Percentiles rank a stretch among this genome's conserved stretches.
Evolutionary conservation across 2,888 invertebrate species (phyloP).

Genomic region (Abrostola tripartita): DNA sequence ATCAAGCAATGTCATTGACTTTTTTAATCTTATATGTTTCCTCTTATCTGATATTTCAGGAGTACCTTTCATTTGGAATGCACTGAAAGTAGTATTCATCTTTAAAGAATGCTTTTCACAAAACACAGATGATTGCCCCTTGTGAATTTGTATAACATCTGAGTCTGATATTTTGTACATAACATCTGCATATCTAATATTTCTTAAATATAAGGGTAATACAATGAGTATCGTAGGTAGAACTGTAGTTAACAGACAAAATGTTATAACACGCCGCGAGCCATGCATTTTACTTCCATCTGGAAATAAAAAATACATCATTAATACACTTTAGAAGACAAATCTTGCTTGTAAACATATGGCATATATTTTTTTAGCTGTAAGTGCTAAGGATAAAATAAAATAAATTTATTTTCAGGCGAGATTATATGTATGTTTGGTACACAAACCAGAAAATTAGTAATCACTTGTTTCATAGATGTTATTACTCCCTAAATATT

Average conservation of each 20-base stretch:
- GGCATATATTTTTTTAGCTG: too few relatives aligned
- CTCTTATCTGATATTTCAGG: slow-evolving; percentile 91
- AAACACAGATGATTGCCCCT: slow-evolving; percentile 94
- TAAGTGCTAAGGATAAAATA: too few relatives aligned
- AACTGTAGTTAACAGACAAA: slow-evolving; percentile 93
- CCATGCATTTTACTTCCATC: slow-evolving; percentile 93
- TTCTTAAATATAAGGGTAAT: slow-evolving; percentile 93
- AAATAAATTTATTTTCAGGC: too few relatives aligned
- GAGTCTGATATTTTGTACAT: slow-evolving; percentile 94
- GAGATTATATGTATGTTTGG: not conserved
- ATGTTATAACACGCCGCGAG: slow-evolving; percentile 92
- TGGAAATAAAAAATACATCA: slow-evolving; percentile 73
- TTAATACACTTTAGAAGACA: not conserved
- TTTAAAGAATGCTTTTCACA: slow-evolving; percentile 93
- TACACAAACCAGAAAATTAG: too few relatives aligned
- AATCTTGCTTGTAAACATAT: not conserved
- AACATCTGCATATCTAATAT: slow-evolving; percentile 93
- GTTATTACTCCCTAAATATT: too few relatives aligned
- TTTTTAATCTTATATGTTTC: slow-evolving; percentile 93
- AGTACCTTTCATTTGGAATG: slow-evolving; percentile 91
- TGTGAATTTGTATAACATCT: slow-evolving; percentile 94
- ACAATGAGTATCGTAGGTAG: slow-evolving; percentile 93
- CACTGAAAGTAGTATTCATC: slow-evolving; percentile 92
- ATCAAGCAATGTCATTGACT: slow-evolving; percentile 94
- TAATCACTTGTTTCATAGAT: too few relatives aligned